Conservation (phyloP, 2,797 vertebrate species). For the Falco naumanni region DNA sequence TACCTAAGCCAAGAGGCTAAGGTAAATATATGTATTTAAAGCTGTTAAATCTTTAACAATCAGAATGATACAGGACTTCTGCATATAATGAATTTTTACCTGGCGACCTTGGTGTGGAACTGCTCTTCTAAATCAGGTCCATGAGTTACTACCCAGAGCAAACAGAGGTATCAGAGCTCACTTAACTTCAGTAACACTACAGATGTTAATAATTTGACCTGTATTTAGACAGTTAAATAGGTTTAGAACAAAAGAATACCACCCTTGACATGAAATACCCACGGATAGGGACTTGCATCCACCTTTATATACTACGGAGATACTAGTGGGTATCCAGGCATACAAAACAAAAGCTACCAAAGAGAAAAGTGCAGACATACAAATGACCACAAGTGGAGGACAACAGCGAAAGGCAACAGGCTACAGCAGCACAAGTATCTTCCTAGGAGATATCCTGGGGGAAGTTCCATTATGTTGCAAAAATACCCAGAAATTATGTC, state of each 20-base stretch:
- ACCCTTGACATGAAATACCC: neutral
- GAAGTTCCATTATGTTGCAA: constrained; percentile 5
- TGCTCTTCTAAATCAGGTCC: neutral
- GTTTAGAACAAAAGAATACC: neutral
- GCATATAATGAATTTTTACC: neutral
- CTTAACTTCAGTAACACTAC: neutral
- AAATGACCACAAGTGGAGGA: neutral
- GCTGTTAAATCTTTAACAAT: neutral
- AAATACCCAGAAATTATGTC: neutral
- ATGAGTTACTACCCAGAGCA: neutral
- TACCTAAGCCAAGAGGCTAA: neutral
- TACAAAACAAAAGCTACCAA: neutral
- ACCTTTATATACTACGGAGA: neutral
- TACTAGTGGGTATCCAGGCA: neutral
- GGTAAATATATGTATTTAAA: neutral
- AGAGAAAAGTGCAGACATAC: neutral
- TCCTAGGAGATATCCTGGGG: constrained; percentile 10
- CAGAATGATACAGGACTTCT: neutral
- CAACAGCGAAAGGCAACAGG: neutral
- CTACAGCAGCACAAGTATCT: neutral
- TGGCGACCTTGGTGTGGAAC: neutral
- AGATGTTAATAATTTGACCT: neutral
- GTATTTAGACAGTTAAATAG: neutral
- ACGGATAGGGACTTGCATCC: neutral
- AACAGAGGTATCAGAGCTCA: neutral